Conservation (phyloP, 2,888 invertebrate genomes). For the Trachelus troglodyta region DNA sequence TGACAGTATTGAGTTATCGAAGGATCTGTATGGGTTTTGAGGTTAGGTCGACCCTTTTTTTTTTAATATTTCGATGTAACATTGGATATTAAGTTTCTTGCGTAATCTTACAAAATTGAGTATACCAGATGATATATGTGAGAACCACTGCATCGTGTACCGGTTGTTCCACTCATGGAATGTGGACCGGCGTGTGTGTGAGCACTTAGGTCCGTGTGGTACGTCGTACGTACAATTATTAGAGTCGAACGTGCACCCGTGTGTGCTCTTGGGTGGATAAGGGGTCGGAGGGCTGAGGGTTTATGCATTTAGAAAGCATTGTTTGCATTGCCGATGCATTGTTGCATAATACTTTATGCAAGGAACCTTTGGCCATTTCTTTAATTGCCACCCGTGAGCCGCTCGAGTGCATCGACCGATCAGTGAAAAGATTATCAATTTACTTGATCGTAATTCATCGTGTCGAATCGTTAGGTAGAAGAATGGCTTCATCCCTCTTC, state of each 20-base stretch:
- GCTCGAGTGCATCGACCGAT: not conserved
- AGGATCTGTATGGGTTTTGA: not conserved
- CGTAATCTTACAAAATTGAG: not conserved
- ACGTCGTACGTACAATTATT: conserved; percentile 20
- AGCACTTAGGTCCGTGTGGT: conserved; percentile 34
- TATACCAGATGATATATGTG: conserved; percentile 27
- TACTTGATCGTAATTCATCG: not conserved
- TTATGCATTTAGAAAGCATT: conserved; percentile 34
- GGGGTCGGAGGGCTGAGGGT: not conserved
- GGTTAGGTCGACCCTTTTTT: not conserved
- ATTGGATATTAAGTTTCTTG: not conserved
- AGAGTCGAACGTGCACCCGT: conserved; percentile 11
- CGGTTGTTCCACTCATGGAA: conserved; percentile 66
- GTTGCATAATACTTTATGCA: conserved; percentile 20
- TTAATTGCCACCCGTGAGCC: not conserved
- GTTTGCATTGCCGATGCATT: conserved; percentile 17
- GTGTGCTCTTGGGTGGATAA: conserved; percentile 10
- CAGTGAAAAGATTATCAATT: not conserved
- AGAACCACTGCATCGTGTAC: conserved; percentile 64
- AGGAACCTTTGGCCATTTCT: not conserved
- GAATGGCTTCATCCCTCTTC: not conserved
- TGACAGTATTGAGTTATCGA: not conserved
- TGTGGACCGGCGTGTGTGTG: conserved; percentile 56
- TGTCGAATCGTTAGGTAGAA: not conserved
- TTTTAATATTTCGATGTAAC: not conserved